Percentiles rank a stretch among this genome's conserved stretches.
These are phyloP conservation scores for Erpetoichthys calabaricus DNA, from an alignment of 2,797 vertebrate species.

Conservation along the genomic window DNA sequence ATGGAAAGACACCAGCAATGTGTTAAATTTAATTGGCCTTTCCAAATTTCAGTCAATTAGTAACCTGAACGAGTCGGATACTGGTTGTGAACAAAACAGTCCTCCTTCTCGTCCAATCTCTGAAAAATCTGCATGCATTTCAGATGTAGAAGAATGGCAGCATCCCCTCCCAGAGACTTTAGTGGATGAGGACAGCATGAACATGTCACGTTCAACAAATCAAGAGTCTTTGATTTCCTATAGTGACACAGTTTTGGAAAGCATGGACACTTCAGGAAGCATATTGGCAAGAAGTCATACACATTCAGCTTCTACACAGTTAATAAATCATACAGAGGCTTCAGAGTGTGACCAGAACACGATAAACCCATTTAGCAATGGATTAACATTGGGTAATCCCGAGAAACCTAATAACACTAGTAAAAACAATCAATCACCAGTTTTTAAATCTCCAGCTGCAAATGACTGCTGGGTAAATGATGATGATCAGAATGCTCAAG, in stretches of 20 bases:
- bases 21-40: too few relatives aligned
- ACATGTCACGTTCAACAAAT: too few relatives aligned
- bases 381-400: neutral
- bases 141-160: too few relatives aligned
- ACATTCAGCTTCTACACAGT: neutral
- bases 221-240: conserved; percentile 8
- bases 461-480: conserved; percentile 19
- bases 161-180: too few relatives aligned
- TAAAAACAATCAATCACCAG: conserved; percentile 3
- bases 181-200: too few relatives aligned
- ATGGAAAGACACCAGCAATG: neutral
- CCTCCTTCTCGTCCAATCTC: too few relatives aligned
- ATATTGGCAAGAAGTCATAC: conserved; percentile 6
- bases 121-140: too few relatives aligned
- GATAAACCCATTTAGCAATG: conserved; percentile 13
- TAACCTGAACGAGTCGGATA: too few relatives aligned
- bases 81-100: too few relatives aligned
- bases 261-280: conserved; percentile 1
- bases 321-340: neutral
- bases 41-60: too few relatives aligned
- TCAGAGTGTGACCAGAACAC: conserved; percentile 16
- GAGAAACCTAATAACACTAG: neutral
- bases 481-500: conserved; percentile 24
- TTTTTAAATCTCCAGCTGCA: conserved; percentile 9
- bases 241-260: neutral